Percentiles rank a stretch among this genome's conserved stretches.
Conservation (phyloP, 2,797 vertebrate genomes). For the Toxotes lorentzi region DNA sequence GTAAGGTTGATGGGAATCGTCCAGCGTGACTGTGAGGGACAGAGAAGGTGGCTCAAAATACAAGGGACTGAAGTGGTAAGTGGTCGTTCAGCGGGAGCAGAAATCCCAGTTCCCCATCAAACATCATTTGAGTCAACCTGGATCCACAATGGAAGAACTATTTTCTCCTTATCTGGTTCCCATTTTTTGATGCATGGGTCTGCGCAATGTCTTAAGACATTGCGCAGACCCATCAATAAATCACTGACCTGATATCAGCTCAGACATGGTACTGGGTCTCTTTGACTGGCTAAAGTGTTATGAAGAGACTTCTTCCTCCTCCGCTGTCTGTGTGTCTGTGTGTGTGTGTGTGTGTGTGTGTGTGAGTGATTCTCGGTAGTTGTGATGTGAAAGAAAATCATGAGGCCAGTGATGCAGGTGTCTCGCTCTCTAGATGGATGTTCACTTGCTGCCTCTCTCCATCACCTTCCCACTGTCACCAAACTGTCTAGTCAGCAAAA, state of each 20-base stretch:
- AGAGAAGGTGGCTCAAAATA: neutral
- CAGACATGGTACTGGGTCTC: neutral
- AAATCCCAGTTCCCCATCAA: neutral
- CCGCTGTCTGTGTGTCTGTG: neutral
- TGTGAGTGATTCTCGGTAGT: conserved; percentile 18
- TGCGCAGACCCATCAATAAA: neutral
- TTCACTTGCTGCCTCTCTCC: conserved; percentile 40
- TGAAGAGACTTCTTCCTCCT: neutral
- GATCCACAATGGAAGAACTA: neutral
- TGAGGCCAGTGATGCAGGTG: conserved; percentile 59
- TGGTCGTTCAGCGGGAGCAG: neutral
- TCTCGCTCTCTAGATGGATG: conserved; percentile 62
- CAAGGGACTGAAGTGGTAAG: neutral
- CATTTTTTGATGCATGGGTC: conserved; percentile 28
- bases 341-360: neutral
- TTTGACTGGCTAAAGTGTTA: neutral
- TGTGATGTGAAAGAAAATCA: conserved; percentile 59
- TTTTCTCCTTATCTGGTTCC: conserved; percentile 9
- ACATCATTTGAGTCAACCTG: conserved; percentile 1
- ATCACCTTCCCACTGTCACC: conserved; percentile 61
- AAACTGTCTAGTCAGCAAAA: conserved; percentile 66
- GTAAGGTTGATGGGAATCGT: neutral
- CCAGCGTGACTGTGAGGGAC: neutral
- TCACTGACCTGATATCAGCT: conserved; percentile 30
- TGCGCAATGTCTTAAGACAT: neutral